Percentiles rank a stretch among this genome's conserved stretches.
These are phyloP conservation scores for Clinocottus analis DNA, from an alignment of 2,113 vertebrate genomes.

Conservation along the genomic window DNA sequence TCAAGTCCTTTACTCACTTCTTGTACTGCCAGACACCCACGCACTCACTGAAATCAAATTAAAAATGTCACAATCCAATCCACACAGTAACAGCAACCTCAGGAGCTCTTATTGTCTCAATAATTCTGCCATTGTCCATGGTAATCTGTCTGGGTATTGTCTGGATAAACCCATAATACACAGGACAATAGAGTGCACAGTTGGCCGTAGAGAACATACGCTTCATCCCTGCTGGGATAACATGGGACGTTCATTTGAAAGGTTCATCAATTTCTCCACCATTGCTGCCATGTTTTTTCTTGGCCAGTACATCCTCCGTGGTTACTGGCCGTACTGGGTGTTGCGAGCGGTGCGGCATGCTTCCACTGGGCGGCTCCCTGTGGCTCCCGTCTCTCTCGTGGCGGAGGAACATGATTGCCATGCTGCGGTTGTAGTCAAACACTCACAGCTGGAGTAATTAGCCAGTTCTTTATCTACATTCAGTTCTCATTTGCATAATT, in stretches of 20 bases:
- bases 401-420: slow-evolving; percentile 23
- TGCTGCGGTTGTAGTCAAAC: slow-evolving; percentile 43
- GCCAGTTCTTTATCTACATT: slow-evolving; percentile 54
- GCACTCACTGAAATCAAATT: slow-evolving; percentile 44
- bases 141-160: slow-evolving; percentile 67
- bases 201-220: slow-evolving; percentile 29
- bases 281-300: neutral
- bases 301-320: neutral
- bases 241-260: slow-evolving; percentile 20
- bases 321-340: no score
- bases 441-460: slow-evolving; percentile 61
- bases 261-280: slow-evolving; percentile 21
- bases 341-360: neutral
- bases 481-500: slow-evolving; percentile 55
- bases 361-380: neutral
- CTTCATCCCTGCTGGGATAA: slow-evolving; percentile 24
- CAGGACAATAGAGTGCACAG: slow-evolving; percentile 49
- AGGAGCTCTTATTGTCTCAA: slow-evolving; percentile 60
- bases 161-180: slow-evolving; percentile 54
- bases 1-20: slow-evolving; percentile 15
- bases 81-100: slow-evolving; percentile 37
- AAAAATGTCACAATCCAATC: slow-evolving; percentile 60
- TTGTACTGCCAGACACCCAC: slow-evolving; percentile 25
- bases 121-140: slow-evolving; percentile 62
- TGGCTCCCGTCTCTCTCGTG: slow-evolving; percentile 4